Base-by-base conservation (phyloP, 2,797 vertebrate genomes). In the Lepilemur septentrionalis region DNA sequence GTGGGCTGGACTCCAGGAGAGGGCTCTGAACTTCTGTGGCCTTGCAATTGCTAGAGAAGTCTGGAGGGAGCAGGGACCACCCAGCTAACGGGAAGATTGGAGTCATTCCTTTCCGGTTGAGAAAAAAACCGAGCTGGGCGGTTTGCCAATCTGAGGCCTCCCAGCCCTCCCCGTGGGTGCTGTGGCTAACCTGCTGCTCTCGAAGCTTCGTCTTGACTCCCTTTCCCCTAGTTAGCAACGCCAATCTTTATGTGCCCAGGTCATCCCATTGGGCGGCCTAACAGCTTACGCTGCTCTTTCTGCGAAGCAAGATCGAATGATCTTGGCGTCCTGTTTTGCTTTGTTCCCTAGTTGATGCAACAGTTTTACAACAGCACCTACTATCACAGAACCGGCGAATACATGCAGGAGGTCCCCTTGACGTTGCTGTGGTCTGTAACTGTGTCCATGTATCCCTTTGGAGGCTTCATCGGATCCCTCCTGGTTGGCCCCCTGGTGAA, bases 401-500 rank as follows among this genome's bases (percentile, higher is more conserved):
- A 96, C 0, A 98, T 99, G 63, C 97, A 96, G 0, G n/a, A 50
- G 0, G 87, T 22, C 85, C 28, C 98, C 94, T 93, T 99, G 90
- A 99, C 98, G 0, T 87, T 99, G 84, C 98, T 99, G 48, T 99
- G 99, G 99, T 99, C 99, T 0, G 72, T 99, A 7, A 99, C 99
- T 0, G 99, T 99, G 97, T 99, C 99, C 97, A 99, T 99, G 99
- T 99, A 98, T 94, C 99, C 99, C 0, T 98, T 99, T 0, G 99
- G 99, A 0, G 99, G 99, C 38, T 98, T 99, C 35, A 98, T 99
- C 0, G 99, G 99, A 0, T 99, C 99, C 22, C 99, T 99, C 50
- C 96, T 99, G 98, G 99, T 99, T 59, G 99, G 99, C 3, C 99
- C 99, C 9, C 97, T 99, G 97, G 99, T 99, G 95, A 99, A 99